phyloP scores from a whole-genome alignment of 2,113 vertebrate species.

The Oryzias woworae region DNA sequence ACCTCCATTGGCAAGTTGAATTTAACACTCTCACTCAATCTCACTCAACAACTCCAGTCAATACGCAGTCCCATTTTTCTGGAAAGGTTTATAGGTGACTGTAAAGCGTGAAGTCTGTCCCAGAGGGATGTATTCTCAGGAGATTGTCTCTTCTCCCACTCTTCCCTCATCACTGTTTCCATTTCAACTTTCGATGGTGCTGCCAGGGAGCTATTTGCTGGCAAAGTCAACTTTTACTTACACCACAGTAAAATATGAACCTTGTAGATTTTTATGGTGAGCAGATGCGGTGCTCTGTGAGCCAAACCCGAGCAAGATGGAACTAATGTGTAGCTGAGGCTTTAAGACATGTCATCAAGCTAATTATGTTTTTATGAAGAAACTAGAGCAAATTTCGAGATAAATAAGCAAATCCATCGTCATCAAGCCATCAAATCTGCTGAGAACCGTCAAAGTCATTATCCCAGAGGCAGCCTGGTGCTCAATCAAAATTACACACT shows the following conservation, averaged over 20 bases:
- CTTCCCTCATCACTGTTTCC: constrained; percentile 45
- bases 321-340: constrained; percentile 16
- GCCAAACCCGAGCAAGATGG: constrained; percentile 9
- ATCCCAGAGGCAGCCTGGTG: constrained; percentile 63
- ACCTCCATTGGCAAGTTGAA: constrained; percentile 59
- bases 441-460: constrained; percentile 74
- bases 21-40: constrained; percentile 51
- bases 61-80: constrained; percentile 67
- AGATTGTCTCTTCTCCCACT: constrained; percentile 52
- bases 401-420: constrained; percentile 77
- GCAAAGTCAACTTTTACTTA: constrained; percentile 61
- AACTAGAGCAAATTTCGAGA: constrained; percentile 65
- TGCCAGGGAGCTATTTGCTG: constrained; percentile 26
- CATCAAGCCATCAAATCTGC: constrained; percentile 75
- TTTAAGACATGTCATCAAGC: constrained; percentile 62
- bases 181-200: constrained; percentile 47
- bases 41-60: constrained; percentile 49
- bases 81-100: constrained; percentile 63
- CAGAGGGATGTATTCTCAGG: constrained; percentile 50
- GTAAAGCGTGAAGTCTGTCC: constrained; percentile 66
- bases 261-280: constrained; percentile 18
- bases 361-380: constrained; percentile 71
- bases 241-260: constrained; percentile 44
- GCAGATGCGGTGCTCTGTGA: constrained; percentile 27
- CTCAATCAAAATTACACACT: constrained; percentile 79